Evolutionary conservation across 2,113 vertebrate genomes (phyloP).

Genomic region (Struthio camelus): DNA sequence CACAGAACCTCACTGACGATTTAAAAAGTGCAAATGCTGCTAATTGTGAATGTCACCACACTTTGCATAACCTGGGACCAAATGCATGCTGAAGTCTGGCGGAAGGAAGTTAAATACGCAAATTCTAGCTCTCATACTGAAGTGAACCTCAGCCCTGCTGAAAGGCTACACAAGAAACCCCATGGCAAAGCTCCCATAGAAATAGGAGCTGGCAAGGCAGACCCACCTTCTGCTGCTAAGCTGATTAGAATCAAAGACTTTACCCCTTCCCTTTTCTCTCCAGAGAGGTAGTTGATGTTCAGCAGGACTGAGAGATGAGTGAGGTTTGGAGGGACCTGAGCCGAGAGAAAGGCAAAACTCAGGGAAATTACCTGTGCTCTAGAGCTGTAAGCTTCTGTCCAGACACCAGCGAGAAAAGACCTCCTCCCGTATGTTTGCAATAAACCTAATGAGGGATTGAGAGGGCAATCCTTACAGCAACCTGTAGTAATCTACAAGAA

Average conservation of each 20-base stretch:
- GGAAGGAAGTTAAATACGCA: neutral
- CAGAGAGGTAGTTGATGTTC: neutral
- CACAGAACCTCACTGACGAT: neutral
- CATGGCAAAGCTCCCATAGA: neutral
- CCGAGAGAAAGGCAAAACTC: neutral
- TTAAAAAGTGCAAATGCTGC: neutral
- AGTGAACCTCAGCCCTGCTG: neutral
- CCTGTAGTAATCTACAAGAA: neutral
- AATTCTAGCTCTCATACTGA: neutral
- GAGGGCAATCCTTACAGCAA: neutral
- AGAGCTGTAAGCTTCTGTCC: neutral
- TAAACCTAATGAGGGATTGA: rapidly evolving
- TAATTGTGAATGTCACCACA: neutral
- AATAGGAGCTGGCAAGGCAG: neutral
- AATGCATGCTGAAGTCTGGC: neutral
- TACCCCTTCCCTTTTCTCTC: neutral
- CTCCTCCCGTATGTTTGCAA: neutral
- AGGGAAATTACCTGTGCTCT: rapidly evolving
- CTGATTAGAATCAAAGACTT: neutral
- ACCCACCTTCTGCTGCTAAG: neutral
- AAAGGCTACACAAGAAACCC: neutral
- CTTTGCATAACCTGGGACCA: neutral
- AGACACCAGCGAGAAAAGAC: neutral
- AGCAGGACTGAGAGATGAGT: neutral
- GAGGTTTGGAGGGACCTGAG: neutral